These are phyloP conservation scores for Rattus norvegicus DNA, from an alignment of 2,113 vertebrate genomes.

Conservation along the genomic window GRCr8 NC_086029.1:81329001-81329500, in stretches of 20 bases:
- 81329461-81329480: not conserved
- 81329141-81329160: not conserved
- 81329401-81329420: not conserved
- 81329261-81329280: not conserved
- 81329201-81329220: not conserved
- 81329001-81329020: constrained; percentile 1
- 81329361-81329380: not conserved
- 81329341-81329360: not conserved
- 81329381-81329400: not conserved
- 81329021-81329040: not conserved
- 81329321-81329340: not conserved
- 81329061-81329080: constrained; percentile 27
- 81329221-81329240: not conserved
- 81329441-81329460: not conserved
- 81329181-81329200: not conserved
- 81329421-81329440: not conserved
- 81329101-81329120: not conserved
- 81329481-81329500: not conserved
- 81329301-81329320: not conserved
- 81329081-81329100: not conserved
- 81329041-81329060: constrained; percentile 15
- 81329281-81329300: not conserved
- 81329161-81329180: not conserved
- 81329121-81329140: constrained; percentile 8
- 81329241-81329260: not conserved